A percentile compares a stretch with the other conserved stretches of the same genome.
Evolutionary conservation across 2,888 invertebrate species (phyloP).

Genomic region (Phrixothrix hirtus): DNA sequence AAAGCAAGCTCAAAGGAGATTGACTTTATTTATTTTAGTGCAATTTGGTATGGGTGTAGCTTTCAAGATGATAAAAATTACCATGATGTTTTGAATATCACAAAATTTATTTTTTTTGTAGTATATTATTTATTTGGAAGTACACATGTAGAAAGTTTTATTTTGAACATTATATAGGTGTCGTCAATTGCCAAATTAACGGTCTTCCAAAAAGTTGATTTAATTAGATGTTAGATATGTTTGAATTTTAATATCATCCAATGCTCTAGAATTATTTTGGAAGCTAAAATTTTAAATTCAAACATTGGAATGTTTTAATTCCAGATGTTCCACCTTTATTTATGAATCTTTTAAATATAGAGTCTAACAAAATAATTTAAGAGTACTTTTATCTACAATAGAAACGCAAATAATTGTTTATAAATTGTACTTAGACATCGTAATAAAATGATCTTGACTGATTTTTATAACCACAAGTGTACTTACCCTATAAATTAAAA

Average conservation of each 20-base stretch:
- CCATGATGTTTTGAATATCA: slow-evolving; percentile 1
- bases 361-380: background rate
- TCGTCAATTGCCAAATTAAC: too few species aligned
- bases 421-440: slow-evolving; percentile 11
- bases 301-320: slow-evolving; percentile 25
- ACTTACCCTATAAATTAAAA: slow-evolving; percentile 13
- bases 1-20: slow-evolving; percentile 56
- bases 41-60: slow-evolving; percentile 17
- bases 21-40: slow-evolving; percentile 23
- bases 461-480: slow-evolving; percentile 26
- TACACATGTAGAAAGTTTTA: background rate
- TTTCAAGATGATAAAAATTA: slow-evolving; percentile 6
- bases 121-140: background rate
- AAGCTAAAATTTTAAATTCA: background rate
- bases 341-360: background rate
- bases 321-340: slow-evolving; percentile 10
- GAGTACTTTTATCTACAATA: slow-evolving; percentile 3
- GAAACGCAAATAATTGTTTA: background rate
- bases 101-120: background rate
- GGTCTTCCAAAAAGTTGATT: too few species aligned
- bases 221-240: background rate
- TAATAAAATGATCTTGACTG: slow-evolving; percentile 8
- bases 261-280: slow-evolving; percentile 2
- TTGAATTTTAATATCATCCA: background rate
- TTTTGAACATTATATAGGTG: too few species aligned